These are phyloP conservation scores for Drosophila sordidapex DNA, from an alignment of 2,888 invertebrate species.

Conservation along the genomic window DNA sequence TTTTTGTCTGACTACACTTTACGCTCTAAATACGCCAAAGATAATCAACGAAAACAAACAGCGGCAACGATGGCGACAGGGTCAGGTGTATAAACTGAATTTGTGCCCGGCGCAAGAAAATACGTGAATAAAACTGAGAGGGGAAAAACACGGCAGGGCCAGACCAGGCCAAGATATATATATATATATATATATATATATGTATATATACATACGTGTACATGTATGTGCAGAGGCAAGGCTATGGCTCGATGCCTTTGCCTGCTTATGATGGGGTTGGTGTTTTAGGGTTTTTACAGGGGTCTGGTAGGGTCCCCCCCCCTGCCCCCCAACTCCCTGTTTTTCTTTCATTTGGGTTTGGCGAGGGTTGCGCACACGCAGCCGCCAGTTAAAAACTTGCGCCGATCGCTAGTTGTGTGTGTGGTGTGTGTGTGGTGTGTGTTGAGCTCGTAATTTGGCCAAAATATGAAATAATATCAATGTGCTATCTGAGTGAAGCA, in stretches of 20 bases:
- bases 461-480: conserved; percentile 66
- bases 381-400: conserved; percentile 62
- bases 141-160: background rate
- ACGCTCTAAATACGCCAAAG: conserved; percentile 84
- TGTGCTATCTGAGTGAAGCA: conserved; percentile 47
- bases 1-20: conserved; percentile 81
- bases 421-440: conserved; percentile 9
- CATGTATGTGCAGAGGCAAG: background rate
- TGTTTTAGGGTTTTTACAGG: conserved; percentile 52
- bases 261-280: conserved; percentile 41
- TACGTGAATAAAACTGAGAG: conserved; percentile 11
- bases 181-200: background rate
- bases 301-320: conserved; percentile 35
- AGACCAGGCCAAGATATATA: background rate
- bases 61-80: conserved; percentile 69
- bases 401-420: conserved; percentile 31
- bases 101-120: conserved; percentile 35
- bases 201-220: background rate
- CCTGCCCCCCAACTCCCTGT: no score
- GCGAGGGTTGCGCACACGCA: conserved; percentile 56
- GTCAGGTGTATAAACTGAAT: conserved; percentile 75
- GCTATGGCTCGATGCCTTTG: conserved; percentile 59
- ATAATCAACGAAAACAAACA: conserved; percentile 83
- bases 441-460: conserved; percentile 56
- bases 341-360: background rate